Evolutionary conservation across 1,140 invertebrate genomes (phyloP).

Genomic region (Hylaeus anthracinus): DNA sequence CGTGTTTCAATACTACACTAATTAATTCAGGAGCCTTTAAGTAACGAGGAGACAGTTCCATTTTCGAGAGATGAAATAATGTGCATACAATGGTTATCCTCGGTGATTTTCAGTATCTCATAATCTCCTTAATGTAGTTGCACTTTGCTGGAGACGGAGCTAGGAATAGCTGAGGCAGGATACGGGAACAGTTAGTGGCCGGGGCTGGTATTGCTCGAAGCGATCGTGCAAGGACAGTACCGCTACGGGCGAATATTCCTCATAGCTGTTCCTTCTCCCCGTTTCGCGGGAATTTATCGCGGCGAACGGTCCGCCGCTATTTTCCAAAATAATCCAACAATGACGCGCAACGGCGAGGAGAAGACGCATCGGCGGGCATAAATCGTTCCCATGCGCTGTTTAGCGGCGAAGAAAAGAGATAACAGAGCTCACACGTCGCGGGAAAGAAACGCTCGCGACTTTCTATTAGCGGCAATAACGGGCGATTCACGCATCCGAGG

Average conservation of each 20-base stretch:
- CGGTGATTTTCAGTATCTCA: conserved; percentile 18
- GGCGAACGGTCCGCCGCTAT: conserved; percentile 17
- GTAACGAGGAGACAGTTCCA: too few relatives aligned
- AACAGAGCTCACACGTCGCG: neutral
- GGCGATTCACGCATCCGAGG: conserved; percentile 10
- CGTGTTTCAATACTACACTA: too few relatives aligned
- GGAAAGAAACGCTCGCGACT: neutral
- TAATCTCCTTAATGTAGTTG: conserved; percentile 43
- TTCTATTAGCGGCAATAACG: conserved; percentile 5
- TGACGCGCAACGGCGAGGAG: neutral
- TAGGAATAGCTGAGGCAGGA: conserved; percentile 72
- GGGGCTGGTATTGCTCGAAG: conserved; percentile 69
- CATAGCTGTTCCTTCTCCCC: conserved; percentile 38
- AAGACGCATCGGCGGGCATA: neutral
- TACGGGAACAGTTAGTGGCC: conserved; percentile 72
- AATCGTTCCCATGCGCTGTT: neutral
- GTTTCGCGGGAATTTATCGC: conserved; percentile 49
- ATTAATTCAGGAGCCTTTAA: too few relatives aligned
- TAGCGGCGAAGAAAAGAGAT: neutral
- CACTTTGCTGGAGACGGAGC: conserved; percentile 50
- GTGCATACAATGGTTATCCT: neutral
- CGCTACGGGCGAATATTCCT: conserved; percentile 69
- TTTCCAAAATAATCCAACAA: conserved; percentile 16
- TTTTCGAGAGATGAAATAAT: too few relatives aligned
- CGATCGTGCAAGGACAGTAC: conserved; percentile 75